Percentiles rank a stretch among this genome's conserved stretches.
Conservation (phyloP, 2,113 vertebrate genomes). For the Anoplopoma fimbria region DNA sequence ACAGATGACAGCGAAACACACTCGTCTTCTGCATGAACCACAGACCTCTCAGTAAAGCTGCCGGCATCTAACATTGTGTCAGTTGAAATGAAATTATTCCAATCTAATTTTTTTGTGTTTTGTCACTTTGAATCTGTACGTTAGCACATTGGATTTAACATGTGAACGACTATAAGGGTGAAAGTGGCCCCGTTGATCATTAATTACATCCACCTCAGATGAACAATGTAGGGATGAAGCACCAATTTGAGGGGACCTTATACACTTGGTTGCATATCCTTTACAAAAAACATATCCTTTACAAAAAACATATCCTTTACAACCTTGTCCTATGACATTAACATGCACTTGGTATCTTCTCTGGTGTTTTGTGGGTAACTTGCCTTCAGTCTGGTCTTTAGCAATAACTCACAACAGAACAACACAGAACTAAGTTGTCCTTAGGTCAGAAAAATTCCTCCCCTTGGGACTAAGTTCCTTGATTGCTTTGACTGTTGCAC, state of each 20-base stretch:
- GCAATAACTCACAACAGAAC: neutral
- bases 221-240: neutral
- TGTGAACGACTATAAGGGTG: neutral
- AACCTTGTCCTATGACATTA: neutral
- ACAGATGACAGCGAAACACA: neutral
- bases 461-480: conserved; percentile 5
- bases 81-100: neutral
- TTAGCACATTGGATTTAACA: neutral
- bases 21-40: neutral
- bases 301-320: neutral
- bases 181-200: neutral
- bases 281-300: too few relatives aligned
- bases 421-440: neutral
- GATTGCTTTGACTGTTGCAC: conserved; percentile 17
- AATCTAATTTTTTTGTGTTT: neutral
- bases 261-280: neutral
- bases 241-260: neutral
- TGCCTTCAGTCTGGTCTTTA: neutral
- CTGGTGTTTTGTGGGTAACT: neutral
- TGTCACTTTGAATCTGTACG: neutral
- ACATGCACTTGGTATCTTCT: neutral
- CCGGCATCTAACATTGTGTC: neutral
- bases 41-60: neutral
- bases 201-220: neutral
- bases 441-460: conserved; percentile 23